Percentiles rank a stretch among this genome's conserved stretches.
Conservation (phyloP, 2,888 invertebrate genomes). For the Phlogophora meticulosa region DNA sequence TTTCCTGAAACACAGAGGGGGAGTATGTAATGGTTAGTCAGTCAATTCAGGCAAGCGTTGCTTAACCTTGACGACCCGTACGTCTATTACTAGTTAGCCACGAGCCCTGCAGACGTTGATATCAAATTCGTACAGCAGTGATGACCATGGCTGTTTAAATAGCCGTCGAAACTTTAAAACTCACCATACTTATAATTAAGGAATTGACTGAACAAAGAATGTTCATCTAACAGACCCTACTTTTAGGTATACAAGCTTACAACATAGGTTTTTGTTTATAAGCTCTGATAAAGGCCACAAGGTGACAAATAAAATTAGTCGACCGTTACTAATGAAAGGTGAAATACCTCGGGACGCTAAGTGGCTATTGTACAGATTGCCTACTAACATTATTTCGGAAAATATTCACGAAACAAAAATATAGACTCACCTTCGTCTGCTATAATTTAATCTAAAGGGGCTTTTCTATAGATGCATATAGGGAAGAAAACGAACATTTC, state of each 20-base stretch:
- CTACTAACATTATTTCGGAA: constrained; percentile 35
- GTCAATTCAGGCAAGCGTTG: no score
- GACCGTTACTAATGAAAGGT: constrained; percentile 54
- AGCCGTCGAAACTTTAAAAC: no score
- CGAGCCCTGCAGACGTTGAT: no score
- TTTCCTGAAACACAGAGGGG: no score
- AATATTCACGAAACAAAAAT: constrained; percentile 34
- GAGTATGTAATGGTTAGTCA: no score
- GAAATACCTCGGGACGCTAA: constrained; percentile 43
- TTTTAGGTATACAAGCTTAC: constrained; percentile 12
- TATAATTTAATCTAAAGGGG: constrained; percentile 27
- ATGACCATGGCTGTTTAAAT: no score
- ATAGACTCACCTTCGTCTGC: constrained; percentile 13
- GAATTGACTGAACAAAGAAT: not conserved
- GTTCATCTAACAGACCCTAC: constrained; percentile 1
- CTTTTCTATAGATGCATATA: constrained; percentile 31
- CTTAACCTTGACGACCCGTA: no score
- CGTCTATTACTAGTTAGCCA: no score
- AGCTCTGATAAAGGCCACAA: constrained; percentile 38
- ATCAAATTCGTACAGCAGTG: no score
- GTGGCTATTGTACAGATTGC: constrained; percentile 44
- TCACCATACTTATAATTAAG: not conserved
- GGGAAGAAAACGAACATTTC: constrained; percentile 47
- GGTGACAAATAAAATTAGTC: constrained; percentile 58
- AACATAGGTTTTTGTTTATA: constrained; percentile 36